Conservation (phyloP, 2,888 invertebrate genomes). For the Rotaria macrura region DNA sequence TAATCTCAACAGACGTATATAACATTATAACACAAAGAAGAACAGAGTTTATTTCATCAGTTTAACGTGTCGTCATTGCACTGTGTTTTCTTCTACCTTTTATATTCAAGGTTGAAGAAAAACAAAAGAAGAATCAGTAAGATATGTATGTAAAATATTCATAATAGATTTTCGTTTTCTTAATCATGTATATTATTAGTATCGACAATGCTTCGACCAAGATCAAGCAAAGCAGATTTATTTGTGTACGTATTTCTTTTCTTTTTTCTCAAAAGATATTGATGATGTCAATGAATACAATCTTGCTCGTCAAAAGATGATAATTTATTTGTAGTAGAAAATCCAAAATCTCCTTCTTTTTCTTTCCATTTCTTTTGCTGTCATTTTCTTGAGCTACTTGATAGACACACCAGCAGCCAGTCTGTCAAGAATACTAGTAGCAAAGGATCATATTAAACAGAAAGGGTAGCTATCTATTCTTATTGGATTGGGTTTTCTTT, state of each 20-base stretch:
- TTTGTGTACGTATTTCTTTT: neutral
- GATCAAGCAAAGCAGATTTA: neutral
- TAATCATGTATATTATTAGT: neutral
- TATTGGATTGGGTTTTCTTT: neutral
- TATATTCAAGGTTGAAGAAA: too few species aligned
- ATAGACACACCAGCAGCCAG: neutral
- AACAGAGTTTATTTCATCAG: neutral
- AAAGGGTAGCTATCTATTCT: neutral
- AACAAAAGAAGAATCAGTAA: too few species aligned
- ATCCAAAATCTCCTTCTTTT: neutral
- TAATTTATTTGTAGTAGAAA: neutral
- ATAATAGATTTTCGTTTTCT: too few species aligned
- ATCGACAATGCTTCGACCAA: neutral
- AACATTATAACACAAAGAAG: too few species aligned
- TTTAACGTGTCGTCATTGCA: neutral
- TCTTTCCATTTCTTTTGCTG: neutral
- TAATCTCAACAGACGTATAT: too few species aligned
- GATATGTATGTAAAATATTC: too few species aligned
- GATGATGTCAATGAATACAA: neutral
- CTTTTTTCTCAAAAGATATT: too few species aligned
- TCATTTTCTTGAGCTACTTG: neutral
- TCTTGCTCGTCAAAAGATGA: neutral
- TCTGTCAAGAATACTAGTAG: neutral
- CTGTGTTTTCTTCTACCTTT: neutral
- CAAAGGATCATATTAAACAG: neutral